phyloP scores from a whole-genome alignment of 2,888 invertebrate genomes.

The Drosophila birchii region DNA sequence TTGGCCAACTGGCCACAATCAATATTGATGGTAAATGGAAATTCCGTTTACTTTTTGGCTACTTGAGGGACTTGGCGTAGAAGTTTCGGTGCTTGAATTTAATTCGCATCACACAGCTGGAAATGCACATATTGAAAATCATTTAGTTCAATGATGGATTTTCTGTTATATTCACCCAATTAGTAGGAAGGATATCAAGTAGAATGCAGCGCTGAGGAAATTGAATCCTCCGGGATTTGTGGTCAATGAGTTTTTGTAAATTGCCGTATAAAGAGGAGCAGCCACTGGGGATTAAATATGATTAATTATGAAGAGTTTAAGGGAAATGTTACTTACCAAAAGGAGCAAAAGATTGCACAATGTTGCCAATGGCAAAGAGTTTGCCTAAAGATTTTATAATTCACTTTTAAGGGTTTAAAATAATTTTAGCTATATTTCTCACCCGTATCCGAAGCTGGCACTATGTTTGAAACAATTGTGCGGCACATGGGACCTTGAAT shows the following conservation, averaged over 20 bases:
- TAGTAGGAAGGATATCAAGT: slow-evolving; percentile 75
- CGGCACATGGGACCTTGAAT: slow-evolving; percentile 82
- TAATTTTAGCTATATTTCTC: not conserved
- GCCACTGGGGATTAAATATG: slow-evolving; percentile 81
- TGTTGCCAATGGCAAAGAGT: slow-evolving; percentile 89
- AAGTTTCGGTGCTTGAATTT: slow-evolving; percentile 68
- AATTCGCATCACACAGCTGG: slow-evolving; percentile 75
- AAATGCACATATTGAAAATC: slow-evolving; percentile 28
- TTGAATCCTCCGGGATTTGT: slow-evolving; percentile 87
- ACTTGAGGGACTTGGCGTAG: slow-evolving; percentile 74
- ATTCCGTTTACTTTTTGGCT: slow-evolving; percentile 23
- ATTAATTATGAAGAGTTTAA: not conserved
- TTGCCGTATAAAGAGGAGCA: slow-evolving; percentile 87
- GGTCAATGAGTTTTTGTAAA: slow-evolving; percentile 87
- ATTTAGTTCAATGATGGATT: not conserved
- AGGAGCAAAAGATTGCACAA: slow-evolving; percentile 88
- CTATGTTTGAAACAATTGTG: slow-evolving; percentile 83
- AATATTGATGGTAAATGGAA: slow-evolving; percentile 36
- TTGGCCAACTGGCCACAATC: slow-evolving; percentile 41
- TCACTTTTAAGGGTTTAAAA: not conserved
- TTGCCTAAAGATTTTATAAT: slow-evolving; percentile 85
- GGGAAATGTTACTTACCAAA: slow-evolving; percentile 76
- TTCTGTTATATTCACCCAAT: slow-evolving; percentile 67
- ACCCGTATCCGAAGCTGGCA: slow-evolving; percentile 84
- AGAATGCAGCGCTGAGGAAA: slow-evolving; percentile 86